These are phyloP conservation scores for Puma concolor DNA, from an alignment of 2,113 vertebrate species.

Conservation along the genomic window DNA sequence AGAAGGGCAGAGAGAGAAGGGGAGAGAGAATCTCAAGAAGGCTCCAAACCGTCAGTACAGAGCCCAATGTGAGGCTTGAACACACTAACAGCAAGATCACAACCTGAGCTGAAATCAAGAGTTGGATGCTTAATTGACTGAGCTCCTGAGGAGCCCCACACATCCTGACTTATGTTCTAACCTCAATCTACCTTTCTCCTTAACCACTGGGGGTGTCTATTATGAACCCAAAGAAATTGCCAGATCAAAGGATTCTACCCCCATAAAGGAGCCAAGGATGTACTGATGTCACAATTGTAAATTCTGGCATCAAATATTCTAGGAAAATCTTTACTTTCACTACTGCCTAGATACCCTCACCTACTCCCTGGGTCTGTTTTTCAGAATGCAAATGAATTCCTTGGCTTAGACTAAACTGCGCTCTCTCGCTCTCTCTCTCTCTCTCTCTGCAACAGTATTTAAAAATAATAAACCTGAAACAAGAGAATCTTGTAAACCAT, in stretches of 20 bases:
- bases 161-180: background rate
- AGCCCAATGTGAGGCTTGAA: too few relatives aligned
- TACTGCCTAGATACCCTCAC: background rate
- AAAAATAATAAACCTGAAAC: slow-evolving; percentile 8
- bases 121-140: too few relatives aligned
- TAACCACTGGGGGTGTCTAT: background rate
- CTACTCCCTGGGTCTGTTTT: background rate
- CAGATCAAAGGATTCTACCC: background rate
- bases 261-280: background rate
- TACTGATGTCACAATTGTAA: background rate
- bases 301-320: background rate
- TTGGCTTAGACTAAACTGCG: background rate
- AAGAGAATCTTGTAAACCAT: background rate
- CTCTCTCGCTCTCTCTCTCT: background rate
- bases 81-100: too few relatives aligned
- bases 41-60: too few relatives aligned
- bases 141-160: too few relatives aligned
- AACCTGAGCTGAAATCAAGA: too few relatives aligned
- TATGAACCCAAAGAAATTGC: background rate
- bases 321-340: background rate
- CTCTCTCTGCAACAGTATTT: background rate
- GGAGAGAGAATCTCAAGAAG: too few relatives aligned
- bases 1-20: too few relatives aligned
- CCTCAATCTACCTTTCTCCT: background rate
- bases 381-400: background rate